These are phyloP conservation scores for Harmothoe impar DNA, from an alignment of 2,888 invertebrate genomes.

Conservation along the genomic window DNA sequence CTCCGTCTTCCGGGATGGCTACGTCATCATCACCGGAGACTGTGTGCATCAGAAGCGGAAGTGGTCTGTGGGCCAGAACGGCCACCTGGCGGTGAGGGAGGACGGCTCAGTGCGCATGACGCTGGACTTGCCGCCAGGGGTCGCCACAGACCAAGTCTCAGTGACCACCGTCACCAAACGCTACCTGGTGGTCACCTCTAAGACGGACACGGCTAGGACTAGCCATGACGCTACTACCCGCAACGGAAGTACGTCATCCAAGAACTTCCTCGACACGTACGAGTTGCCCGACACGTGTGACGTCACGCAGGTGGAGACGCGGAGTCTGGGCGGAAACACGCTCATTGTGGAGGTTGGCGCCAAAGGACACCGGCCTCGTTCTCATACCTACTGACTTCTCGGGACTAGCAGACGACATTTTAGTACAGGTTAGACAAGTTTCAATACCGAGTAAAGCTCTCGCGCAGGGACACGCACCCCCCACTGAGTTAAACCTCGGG, in stretches of 20 bases:
- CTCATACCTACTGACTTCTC: background rate
- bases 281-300: constrained; percentile 37
- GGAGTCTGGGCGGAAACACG: background rate
- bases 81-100: background rate
- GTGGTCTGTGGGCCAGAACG: constrained; percentile 37
- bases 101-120: constrained; percentile 48
- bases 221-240: background rate
- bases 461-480: too few relatives aligned
- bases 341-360: constrained; percentile 20
- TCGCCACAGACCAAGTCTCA: background rate
- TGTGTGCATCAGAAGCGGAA: constrained; percentile 13
- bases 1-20: background rate
- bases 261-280: constrained; percentile 13
- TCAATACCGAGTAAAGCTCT: too few relatives aligned
- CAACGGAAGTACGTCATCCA: background rate
- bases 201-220: background rate
- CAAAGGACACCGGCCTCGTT: background rate
- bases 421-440: too few relatives aligned
- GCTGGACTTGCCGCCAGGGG: constrained; percentile 24
- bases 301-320: background rate
- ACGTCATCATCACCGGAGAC: constrained; percentile 28
- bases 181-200: constrained; percentile 36
- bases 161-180: constrained; percentile 17
- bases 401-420: too few relatives aligned
- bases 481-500: too few relatives aligned